A percentile compares a stretch with the other conserved stretches of the same genome.
Evolutionary conservation across 2,888 invertebrate species (phyloP).

Genomic region (Nephrotoma guestfalica): DNA sequence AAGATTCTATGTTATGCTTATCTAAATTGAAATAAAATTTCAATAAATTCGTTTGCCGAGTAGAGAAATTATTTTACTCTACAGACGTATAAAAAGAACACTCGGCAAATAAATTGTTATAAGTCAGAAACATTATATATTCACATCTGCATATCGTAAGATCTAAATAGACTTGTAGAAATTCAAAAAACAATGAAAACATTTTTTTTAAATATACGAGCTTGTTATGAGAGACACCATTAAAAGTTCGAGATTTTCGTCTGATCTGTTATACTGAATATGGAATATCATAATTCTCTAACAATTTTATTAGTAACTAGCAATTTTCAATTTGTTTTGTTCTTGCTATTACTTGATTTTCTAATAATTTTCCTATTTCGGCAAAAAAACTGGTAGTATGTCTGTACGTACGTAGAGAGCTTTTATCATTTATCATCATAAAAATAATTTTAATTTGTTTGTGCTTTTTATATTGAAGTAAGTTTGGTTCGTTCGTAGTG

Average conservation of each 20-base stretch:
- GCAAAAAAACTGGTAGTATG: not conserved
- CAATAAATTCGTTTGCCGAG: not conserved
- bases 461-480: not conserved
- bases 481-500: not conserved
- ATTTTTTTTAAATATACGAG: not conserved
- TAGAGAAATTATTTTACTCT: not conserved
- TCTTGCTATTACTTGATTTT: not conserved
- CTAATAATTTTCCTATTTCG: not conserved
- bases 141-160: not conserved
- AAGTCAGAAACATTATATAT: not conserved
- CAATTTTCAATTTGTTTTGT: not conserved
- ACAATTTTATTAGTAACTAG: not conserved
- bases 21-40: not conserved
- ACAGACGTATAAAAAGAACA: not conserved
- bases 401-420: not conserved
- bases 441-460: not conserved
- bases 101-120: not conserved
- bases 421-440: not conserved
- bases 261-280: not conserved
- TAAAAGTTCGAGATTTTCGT: not conserved
- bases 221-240: not conserved
- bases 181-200: not conserved
- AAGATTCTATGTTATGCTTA: not conserved
- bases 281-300: not conserved
- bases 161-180: not conserved